A percentile compares a stretch with the other conserved stretches of the same genome.
phyloP scores from a whole-genome alignment of 2,888 invertebrate species.

The Sipha maydis region DNA sequence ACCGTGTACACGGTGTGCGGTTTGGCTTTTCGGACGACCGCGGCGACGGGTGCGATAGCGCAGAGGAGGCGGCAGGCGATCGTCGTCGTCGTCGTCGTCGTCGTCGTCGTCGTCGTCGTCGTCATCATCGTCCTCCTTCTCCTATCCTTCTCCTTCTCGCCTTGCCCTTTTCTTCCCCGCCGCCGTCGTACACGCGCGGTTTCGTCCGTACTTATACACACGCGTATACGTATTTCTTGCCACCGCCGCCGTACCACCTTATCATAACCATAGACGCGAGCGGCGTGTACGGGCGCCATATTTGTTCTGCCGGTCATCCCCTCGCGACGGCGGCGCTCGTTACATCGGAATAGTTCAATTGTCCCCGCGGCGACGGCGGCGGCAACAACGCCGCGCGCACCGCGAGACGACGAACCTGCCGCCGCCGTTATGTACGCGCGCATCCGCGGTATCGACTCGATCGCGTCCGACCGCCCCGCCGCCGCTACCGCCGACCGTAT shows the following conservation, averaged over 20 bases:
- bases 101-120: too few relatives aligned
- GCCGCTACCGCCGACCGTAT: neutral
- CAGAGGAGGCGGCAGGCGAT: too few relatives aligned
- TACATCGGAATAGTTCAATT: conserved; percentile 61
- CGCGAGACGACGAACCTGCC: conserved; percentile 39
- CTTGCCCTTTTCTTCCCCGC: neutral
- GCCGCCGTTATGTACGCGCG: neutral
- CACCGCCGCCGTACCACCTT: conserved; percentile 39
- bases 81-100: too few relatives aligned
- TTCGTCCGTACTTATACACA: neutral
- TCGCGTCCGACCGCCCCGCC: neutral
- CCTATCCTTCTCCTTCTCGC: too few relatives aligned
- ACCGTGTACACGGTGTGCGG: conserved; percentile 39
- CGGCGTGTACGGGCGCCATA: conserved; percentile 58
- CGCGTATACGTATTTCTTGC: neutral
- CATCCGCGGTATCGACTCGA: conserved; percentile 45
- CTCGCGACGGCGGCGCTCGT: conserved; percentile 18
- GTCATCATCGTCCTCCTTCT: too few relatives aligned
- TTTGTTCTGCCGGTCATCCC: conserved; percentile 62
- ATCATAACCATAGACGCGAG: conserved; percentile 48
- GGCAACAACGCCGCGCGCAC: neutral
- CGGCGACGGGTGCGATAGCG: conserved; percentile 1
- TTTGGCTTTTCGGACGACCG: conserved; percentile 58
- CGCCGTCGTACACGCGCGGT: neutral
- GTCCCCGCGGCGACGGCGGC: conserved; percentile 25